Percentiles rank a stretch among this genome's conserved stretches.
phyloP scores from a whole-genome alignment of 2,797 vertebrate species.

The Phrynocephalus vlangalii region DNA sequence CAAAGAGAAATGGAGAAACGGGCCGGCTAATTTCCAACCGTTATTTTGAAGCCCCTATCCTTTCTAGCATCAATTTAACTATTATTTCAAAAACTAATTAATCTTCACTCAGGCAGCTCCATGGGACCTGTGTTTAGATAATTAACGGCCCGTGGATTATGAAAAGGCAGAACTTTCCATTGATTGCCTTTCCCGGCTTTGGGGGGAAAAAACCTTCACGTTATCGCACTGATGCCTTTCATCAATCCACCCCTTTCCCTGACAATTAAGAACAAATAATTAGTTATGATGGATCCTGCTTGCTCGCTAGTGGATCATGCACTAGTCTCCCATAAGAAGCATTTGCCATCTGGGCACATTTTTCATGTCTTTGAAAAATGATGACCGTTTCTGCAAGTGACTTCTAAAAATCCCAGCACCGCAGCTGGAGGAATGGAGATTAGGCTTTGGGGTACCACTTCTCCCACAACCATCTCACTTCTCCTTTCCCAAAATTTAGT shows the following conservation, averaged over 20 bases:
- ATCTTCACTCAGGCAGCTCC: constrained; percentile 78
- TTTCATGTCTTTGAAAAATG: constrained; percentile 53
- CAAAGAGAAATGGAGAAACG: constrained; percentile 72
- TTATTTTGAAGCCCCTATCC: constrained; percentile 70
- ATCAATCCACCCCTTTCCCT: constrained; percentile 73
- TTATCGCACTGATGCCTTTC: constrained; percentile 56
- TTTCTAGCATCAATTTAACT: constrained; percentile 76
- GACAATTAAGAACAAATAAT: constrained; percentile 81
- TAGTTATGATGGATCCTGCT: constrained; percentile 74
- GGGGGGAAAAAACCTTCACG: constrained; percentile 39
- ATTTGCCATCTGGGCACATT: constrained; percentile 40
- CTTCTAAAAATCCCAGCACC: neutral
- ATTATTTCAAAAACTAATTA: constrained; percentile 82
- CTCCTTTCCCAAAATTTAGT: too few species aligned
- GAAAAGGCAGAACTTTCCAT: constrained; percentile 73
- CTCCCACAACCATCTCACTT: neutral
- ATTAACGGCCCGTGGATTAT: constrained; percentile 76
- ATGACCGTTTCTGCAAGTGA: constrained; percentile 45
- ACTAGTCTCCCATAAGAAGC: constrained; percentile 23
- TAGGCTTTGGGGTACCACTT: constrained; percentile 2
- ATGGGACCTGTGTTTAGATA: constrained; percentile 76
- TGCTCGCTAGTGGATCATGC: constrained; percentile 58
- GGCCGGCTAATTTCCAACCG: constrained; percentile 75
- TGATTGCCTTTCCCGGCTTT: constrained; percentile 58
- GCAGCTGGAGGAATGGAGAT: constrained; percentile 16